Evolutionary conservation across 1,140 invertebrate species (phyloP).

Genomic region (Drosophila kohkoa): DNA sequence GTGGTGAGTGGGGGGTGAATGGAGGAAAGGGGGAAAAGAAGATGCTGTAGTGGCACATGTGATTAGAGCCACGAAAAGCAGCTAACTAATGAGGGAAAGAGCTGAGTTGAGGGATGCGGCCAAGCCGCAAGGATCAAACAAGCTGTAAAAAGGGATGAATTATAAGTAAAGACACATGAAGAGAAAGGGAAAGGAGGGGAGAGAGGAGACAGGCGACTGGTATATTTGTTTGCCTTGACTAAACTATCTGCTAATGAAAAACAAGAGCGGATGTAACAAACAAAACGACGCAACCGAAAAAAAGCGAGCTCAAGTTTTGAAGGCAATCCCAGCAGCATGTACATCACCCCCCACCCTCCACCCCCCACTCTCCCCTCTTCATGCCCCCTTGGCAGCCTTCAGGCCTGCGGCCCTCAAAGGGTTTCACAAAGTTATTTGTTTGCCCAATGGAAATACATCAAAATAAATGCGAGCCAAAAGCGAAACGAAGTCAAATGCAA

Average conservation of each 20-base stretch:
- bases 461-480: constrained; percentile 70
- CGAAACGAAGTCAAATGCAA: constrained; percentile 64
- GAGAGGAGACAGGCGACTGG: not conserved
- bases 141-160: constrained; percentile 44
- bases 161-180: not conserved
- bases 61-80: constrained; percentile 33
- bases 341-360: not conserved
- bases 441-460: constrained; percentile 75
- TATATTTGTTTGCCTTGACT: constrained; percentile 29
- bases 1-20: not conserved
- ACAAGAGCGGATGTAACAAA: constrained; percentile 41
- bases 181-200: not conserved
- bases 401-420: constrained; percentile 32
- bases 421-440: constrained; percentile 58
- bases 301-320: not conserved
- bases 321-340: not conserved
- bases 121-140: constrained; percentile 43
- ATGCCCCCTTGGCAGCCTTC: not conserved
- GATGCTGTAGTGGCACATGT: constrained; percentile 21
- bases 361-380: not conserved
- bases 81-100: constrained; percentile 33
- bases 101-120: not conserved
- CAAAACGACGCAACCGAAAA: constrained; percentile 5
- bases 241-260: constrained; percentile 79
- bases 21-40: not conserved